Conservation (phyloP, 2,113 vertebrate species). For the Cariama cristata region DNA sequence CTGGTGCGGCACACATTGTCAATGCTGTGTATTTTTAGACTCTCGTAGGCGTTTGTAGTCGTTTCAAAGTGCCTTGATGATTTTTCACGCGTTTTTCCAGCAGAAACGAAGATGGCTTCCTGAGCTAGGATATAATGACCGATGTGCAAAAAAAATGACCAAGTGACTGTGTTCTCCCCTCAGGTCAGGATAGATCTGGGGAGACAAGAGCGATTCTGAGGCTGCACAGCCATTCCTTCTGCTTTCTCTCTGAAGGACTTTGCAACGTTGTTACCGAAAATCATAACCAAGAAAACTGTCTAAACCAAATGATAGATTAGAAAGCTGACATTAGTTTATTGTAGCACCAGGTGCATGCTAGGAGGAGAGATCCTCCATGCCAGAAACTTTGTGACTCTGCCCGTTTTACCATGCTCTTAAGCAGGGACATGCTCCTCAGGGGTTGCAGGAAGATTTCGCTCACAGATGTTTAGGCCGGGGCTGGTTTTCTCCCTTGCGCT, state of each 20-base stretch:
- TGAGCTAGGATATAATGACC: not conserved
- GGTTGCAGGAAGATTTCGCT: not conserved
- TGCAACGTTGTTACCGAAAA: no score
- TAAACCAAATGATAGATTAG: no score
- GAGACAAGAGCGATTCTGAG: not conserved
- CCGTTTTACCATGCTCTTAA: not conserved
- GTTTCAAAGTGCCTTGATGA: not conserved
- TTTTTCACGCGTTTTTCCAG: not conserved
- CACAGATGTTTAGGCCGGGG: not conserved
- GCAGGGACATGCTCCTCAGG: not conserved
- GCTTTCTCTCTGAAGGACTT: not conserved
- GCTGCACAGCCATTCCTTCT: not conserved
- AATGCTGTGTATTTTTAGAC: constrained; percentile 22
- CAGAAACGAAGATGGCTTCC: not conserved
- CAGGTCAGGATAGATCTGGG: not conserved
- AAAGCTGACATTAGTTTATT: no score
- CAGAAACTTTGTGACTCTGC: not conserved
- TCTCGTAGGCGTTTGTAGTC: not conserved
- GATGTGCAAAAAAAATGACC: not conserved
- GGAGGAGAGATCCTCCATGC: no score
- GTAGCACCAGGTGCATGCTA: no score
- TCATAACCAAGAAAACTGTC: no score
- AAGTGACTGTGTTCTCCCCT: not conserved
- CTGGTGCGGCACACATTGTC: not conserved
- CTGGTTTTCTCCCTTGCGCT: not conserved